phyloP scores from a whole-genome alignment of 1,140 invertebrate species.

The Colletes gigas region DNA sequence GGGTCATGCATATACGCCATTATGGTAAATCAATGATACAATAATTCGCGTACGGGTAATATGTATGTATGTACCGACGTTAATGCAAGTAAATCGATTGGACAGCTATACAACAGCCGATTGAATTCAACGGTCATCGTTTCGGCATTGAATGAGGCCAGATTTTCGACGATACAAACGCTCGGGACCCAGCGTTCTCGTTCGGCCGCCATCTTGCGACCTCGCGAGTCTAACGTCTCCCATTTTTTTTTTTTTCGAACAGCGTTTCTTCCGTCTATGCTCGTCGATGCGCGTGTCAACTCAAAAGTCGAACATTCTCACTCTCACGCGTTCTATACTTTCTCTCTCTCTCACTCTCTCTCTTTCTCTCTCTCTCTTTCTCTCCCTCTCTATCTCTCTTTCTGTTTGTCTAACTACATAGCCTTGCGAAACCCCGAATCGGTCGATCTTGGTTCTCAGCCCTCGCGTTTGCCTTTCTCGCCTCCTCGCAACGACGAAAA shows the following conservation, averaged over 20 bases:
- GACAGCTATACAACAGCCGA: constrained; percentile 62
- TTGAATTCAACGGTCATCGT: constrained; percentile 65
- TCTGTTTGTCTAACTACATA: background rate
- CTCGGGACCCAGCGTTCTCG: constrained; percentile 9
- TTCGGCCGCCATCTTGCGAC: constrained; percentile 9
- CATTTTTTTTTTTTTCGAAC: background rate
- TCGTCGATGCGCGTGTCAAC: constrained; percentile 9
- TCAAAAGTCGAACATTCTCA: constrained; percentile 17
- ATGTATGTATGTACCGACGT: constrained; percentile 56
- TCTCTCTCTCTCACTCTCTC: background rate
- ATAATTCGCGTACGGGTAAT: constrained; percentile 62
- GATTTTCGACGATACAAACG: constrained; percentile 40
- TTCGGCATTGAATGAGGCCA: constrained; percentile 24
- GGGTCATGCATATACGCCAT: constrained; percentile 62
- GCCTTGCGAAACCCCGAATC: background rate
- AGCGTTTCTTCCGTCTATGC: background rate
- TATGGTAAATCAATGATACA: constrained; percentile 63
- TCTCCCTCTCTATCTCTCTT: background rate
- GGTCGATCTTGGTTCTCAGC: background rate
- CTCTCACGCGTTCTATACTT: background rate
- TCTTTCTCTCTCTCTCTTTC: constrained; percentile 7
- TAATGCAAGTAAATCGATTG: constrained; percentile 66
- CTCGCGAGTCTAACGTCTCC: background rate
- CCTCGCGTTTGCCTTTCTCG: background rate
- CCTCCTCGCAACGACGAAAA: constrained; percentile 33